Conservation (phyloP, 92 coral and sea anemone genomes). For the Hydrozoanthus gracilis region DNA sequence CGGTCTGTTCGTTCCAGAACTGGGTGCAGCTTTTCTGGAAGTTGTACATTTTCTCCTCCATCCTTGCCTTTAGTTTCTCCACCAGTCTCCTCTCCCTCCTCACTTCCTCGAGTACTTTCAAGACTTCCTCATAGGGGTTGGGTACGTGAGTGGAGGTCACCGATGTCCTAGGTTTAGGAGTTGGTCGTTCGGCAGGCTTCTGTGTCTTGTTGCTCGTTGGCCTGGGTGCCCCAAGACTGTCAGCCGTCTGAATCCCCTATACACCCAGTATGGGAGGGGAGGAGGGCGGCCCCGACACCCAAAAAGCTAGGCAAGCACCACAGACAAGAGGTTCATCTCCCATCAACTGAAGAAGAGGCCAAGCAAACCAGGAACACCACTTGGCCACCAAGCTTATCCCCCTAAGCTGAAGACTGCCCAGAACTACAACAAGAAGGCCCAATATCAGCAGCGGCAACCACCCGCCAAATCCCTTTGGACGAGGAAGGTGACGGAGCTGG, state of each 20-base stretch:
- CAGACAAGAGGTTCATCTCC: background rate
- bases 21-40: background rate
- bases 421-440: background rate
- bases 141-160: background rate
- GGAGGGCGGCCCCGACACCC: background rate
- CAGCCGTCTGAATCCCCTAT: background rate
- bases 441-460: background rate
- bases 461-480: background rate
- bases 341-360: background rate
- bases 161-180: constrained; percentile 1
- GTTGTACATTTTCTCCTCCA: background rate
- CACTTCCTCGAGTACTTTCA: constrained; percentile 7
- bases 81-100: background rate
- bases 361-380: background rate
- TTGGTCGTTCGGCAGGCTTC: too few species aligned
- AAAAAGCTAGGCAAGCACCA: background rate
- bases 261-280: background rate
- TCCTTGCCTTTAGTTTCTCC: background rate
- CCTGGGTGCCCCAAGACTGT: background rate
- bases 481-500: too few species aligned
- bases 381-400: background rate
- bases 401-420: background rate
- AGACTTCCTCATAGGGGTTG: background rate
- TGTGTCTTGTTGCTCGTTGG: too few species aligned
- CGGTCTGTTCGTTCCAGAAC: constrained; percentile 5